phyloP scores from a whole-genome alignment of 2,113 vertebrate genomes.

The Vicugna pacos region DNA sequence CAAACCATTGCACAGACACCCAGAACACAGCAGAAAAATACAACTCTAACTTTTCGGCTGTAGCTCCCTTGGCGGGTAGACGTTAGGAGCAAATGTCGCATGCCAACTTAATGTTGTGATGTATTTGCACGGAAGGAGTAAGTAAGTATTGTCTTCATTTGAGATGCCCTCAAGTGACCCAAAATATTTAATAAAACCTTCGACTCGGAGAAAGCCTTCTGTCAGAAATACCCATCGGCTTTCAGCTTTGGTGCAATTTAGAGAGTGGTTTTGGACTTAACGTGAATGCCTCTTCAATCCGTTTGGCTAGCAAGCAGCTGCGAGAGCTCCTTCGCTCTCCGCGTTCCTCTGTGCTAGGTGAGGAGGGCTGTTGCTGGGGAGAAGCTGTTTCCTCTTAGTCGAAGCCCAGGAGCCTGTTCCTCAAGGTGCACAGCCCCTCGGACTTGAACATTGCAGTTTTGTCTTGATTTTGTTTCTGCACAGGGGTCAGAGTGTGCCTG shows the following conservation, averaged over 20 bases:
- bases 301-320: background rate
- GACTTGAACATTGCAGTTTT: constrained; percentile 34
- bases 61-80: background rate
- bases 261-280: background rate
- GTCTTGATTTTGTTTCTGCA: constrained; percentile 5
- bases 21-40: background rate
- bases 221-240: background rate
- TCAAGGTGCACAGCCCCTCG: background rate
- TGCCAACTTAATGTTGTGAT: background rate
- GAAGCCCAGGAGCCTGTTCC: constrained; percentile 4
- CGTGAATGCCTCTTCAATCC: background rate
- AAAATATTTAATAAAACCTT: background rate
- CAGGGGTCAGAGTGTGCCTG: constrained; percentile 32
- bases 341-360: background rate
- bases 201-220: background rate
- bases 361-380: background rate
- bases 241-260: background rate
- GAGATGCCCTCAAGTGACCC: constrained; percentile 51
- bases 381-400: background rate
- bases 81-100: background rate
- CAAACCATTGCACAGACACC: background rate
- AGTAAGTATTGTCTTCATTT: background rate
- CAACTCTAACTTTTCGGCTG: constrained; percentile 55
- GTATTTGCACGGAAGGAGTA: constrained; percentile 19
- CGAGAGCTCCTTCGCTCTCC: background rate